A percentile compares a stretch with the other conserved stretches of the same genome.
Conservation (phyloP, 2,888 invertebrate species). For the Tuta absoluta region DNA sequence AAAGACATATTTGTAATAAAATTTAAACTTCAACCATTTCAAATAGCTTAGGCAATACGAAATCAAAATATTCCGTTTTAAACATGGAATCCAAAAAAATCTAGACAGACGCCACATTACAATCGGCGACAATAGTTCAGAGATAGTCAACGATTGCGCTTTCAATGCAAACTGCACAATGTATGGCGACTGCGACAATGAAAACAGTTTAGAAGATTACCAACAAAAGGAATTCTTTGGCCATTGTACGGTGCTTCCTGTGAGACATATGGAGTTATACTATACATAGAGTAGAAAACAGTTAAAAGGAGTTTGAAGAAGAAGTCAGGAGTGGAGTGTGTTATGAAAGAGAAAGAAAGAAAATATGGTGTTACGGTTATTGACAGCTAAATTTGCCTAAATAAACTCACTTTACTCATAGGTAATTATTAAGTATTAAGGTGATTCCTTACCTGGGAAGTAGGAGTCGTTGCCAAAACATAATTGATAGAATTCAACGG, state of each 20-base stretch:
- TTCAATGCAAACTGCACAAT: constrained; percentile 27
- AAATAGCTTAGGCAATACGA: neutral
- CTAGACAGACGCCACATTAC: constrained; percentile 16
- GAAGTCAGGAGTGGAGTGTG: neutral
- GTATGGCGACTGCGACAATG: neutral
- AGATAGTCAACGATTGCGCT: constrained; percentile 24
- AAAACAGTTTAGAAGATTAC: constrained; percentile 24
- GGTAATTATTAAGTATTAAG: no score
- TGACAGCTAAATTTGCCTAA: no score
- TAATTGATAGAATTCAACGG: no score
- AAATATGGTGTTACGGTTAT: no score
- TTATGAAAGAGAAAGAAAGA: neutral
- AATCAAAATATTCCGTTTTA: neutral
- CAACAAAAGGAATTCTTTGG: constrained; percentile 32
- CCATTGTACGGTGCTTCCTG: constrained; percentile 40
- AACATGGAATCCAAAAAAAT: neutral
- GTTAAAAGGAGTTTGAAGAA: neutral
- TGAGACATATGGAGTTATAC: constrained; percentile 38
- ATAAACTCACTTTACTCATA: no score
- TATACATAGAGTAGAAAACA: constrained; percentile 23
- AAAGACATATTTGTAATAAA: no score
- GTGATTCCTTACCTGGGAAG: no score
- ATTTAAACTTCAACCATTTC: neutral
- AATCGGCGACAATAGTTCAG: constrained; percentile 2
- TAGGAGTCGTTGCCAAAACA: no score